These are phyloP conservation scores for Hirundichthys speculiger DNA, from an alignment of 2,113 vertebrate species.

Conservation along the genomic window DNA sequence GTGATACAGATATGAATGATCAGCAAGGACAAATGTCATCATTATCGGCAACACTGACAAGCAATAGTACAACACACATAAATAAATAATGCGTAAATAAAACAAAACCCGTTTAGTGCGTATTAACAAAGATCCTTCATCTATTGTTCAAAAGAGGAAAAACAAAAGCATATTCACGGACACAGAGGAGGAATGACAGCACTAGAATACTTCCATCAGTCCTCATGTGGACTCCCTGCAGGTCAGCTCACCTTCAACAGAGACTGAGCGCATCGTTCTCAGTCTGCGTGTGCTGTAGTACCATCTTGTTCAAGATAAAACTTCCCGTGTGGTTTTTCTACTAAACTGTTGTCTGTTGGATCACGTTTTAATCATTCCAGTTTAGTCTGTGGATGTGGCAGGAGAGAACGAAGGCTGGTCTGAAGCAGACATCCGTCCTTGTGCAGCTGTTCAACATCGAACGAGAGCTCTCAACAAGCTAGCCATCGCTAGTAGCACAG, in stretches of 20 bases:
- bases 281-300: conserved; percentile 26
- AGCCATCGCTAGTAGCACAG: conserved; percentile 72
- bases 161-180: conserved; percentile 40
- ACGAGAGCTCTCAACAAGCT: conserved; percentile 71
- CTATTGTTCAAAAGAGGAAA: conserved; percentile 40
- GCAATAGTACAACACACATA: conserved; percentile 42
- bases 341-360: conserved; percentile 23
- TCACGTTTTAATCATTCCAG: conserved; percentile 37
- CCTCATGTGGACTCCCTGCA: conserved; percentile 39
- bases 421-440: conserved; percentile 55
- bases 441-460: conserved; percentile 68
- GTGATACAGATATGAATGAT: conserved; percentile 16
- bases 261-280: conserved; percentile 29
- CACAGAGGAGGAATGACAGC: conserved; percentile 44
- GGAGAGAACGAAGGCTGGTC: conserved; percentile 53
- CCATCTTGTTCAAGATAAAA: conserved; percentile 24
- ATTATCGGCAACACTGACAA: conserved; percentile 37
- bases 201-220: conserved; percentile 46
- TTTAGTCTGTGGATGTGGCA: conserved; percentile 42
- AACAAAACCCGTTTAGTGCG: conserved; percentile 31
- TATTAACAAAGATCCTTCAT: conserved; percentile 32
- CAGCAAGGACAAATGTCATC: conserved; percentile 16
- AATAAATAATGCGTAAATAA: conserved; percentile 66
- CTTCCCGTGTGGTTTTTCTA: conserved; percentile 24
- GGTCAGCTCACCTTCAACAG: conserved; percentile 16